Conservation (phyloP, 2,113 vertebrate genomes). For the Tamias sibiricus region DNA sequence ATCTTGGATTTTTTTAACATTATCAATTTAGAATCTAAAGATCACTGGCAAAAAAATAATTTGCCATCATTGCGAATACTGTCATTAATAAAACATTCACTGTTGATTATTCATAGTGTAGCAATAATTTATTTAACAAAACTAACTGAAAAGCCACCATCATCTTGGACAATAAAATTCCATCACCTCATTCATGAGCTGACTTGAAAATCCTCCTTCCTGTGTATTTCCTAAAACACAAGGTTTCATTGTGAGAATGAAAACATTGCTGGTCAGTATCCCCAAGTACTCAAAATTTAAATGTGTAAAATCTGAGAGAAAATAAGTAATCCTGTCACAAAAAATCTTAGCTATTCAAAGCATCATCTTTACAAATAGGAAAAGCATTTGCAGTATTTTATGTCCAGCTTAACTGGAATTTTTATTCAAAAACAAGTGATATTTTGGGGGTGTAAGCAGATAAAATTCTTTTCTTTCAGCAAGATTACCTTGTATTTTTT, state of each 20-base stretch:
- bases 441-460: neutral
- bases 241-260: neutral
- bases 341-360: neutral
- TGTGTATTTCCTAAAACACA: neutral
- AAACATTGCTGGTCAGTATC: neutral
- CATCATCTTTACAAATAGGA: neutral
- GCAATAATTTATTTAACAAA: constrained; percentile 28
- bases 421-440: constrained; percentile 10
- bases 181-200: neutral
- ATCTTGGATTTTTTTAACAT: neutral
- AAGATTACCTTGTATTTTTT: neutral
- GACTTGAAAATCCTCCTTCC: neutral
- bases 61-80: neutral
- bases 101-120: neutral
- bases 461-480: neutral
- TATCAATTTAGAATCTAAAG: constrained; percentile 48
- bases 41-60: neutral
- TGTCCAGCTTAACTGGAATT: neutral
- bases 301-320: neutral
- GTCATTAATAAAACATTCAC: constrained; percentile 1
- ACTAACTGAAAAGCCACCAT: neutral
- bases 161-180: constrained; percentile 3
- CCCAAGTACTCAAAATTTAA: neutral
- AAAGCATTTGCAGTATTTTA: neutral
- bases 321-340: neutral